Evolutionary conservation across 2,113 vertebrate genomes (phyloP), one percentile per base, ranked within the genome.

Genomic region (Paratilapia polleni): DNA sequence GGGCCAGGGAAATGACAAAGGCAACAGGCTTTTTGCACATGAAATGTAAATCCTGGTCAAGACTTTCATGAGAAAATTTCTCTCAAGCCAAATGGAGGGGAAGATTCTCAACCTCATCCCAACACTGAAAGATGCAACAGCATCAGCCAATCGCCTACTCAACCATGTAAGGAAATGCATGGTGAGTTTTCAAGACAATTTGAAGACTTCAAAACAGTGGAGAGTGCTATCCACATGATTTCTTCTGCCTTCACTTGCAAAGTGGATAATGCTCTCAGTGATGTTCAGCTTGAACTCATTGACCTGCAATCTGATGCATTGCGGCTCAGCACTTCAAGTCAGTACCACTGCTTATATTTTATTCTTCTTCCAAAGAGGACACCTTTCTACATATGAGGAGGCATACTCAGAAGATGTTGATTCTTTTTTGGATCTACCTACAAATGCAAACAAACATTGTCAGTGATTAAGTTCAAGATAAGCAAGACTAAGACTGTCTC

Each of bases 191-290:
- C 41, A 70, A 70, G 43, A 49, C 66, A 49, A 22, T 86, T 81
- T 85, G 10, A 90, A 83, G 77, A 83, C 20, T 56, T 85, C n/a
- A 87, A 63, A 89, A 83, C n/a, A 31, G 2, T 34, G 57, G 85
- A 87, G 58, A 57, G 8, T 87, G 77, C 91, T 81, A 88, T 84
- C 68, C 63, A 85, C 68, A 61, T 70, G 54, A 26, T 90, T 92
- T 89, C 83, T 68, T 89, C 68, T 84, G 19, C 20, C 52, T 28
- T 4, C 5, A n/a, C 63, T 43, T 68, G 52, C 54, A 22, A 9
- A 58, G 52, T 63, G 43, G 24, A 73, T 56, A 34, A 74, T 54
- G 57, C 43, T 62, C 56, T 20, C 12, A 0, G 63, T 34, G 49
- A 75, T 58, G 8, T 26, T 56, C 60, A 66, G 52, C 12, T 80